phyloP scores from a whole-genome alignment of 2,113 vertebrate genomes.

The Vimba vimba region DNA sequence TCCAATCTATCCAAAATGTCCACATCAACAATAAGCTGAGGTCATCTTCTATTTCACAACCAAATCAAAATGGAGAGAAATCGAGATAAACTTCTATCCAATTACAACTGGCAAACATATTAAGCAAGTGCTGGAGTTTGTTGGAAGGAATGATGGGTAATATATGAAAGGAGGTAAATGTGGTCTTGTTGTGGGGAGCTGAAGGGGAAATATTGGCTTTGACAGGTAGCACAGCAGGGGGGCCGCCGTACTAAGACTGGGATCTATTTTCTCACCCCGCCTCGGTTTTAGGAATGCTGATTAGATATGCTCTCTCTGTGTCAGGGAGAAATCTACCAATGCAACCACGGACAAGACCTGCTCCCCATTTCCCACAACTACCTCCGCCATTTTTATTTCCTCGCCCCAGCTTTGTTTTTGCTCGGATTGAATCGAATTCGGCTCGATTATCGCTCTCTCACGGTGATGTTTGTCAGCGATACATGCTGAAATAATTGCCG shows the following conservation, averaged over 20 bases:
- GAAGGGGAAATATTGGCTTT: slow-evolving; percentile 64
- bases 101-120: slow-evolving; percentile 5
- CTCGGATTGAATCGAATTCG: background rate
- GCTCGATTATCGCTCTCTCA: slow-evolving; percentile 16
- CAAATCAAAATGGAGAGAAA: background rate
- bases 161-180: slow-evolving; percentile 54
- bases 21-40: background rate
- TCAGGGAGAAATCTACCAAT: slow-evolving; percentile 52
- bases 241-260: slow-evolving; percentile 43
- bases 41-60: background rate
- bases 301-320: slow-evolving; percentile 59
- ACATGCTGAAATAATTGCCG: slow-evolving; percentile 42
- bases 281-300: slow-evolving; percentile 61
- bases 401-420: slow-evolving; percentile 13
- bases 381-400: background rate
- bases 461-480: background rate
- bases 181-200: slow-evolving; percentile 56
- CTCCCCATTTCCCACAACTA: slow-evolving; percentile 23
- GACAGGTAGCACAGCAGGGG: slow-evolving; percentile 64
- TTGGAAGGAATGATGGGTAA: slow-evolving; percentile 50
- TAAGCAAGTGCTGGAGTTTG: slow-evolving; percentile 2
- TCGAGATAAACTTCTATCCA: slow-evolving; percentile 1
- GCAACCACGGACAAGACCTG: slow-evolving; percentile 45
- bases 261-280: slow-evolving; percentile 57
- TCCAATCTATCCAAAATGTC: background rate